phyloP scores from a whole-genome alignment of 2,113 vertebrate genomes.

The Tringa solitaria region DNA sequence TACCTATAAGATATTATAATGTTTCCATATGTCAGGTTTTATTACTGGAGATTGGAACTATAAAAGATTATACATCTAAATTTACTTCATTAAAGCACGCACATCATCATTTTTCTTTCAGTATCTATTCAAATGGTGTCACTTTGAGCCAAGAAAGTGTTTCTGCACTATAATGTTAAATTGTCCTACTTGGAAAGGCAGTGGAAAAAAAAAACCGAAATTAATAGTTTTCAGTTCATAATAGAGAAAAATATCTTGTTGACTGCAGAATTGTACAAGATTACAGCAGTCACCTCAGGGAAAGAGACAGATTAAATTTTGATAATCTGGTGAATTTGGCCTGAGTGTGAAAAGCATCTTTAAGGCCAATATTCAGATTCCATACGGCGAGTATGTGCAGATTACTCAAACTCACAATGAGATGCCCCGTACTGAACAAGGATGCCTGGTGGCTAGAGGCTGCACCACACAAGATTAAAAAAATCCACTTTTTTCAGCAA shows the following conservation, averaged over 20 bases:
- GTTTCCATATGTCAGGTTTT: not conserved
- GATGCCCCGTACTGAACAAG: not conserved
- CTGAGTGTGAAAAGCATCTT: not conserved
- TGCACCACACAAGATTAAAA: not conserved
- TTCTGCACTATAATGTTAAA: not conserved
- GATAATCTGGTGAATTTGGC: not conserved
- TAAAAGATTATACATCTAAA: not conserved
- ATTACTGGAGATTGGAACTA: not conserved
- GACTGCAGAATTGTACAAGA: not conserved
- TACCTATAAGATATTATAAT: not conserved
- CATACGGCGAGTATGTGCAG: fast-evolving
- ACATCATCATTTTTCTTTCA: not conserved
- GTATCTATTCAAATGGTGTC: not conserved
- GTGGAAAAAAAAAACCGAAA: not conserved
- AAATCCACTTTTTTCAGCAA: not conserved
- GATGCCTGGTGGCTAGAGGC: not conserved
- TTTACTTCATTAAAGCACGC: not conserved
- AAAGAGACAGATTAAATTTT: not conserved
- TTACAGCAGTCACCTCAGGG: not conserved
- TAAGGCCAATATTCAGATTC: not conserved
- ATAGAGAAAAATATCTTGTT: not conserved
- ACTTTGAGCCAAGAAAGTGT: not conserved
- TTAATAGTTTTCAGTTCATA: not conserved
- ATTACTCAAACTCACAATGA: not conserved
- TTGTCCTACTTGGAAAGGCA: not conserved